Evolutionary conservation across 1,140 invertebrate genomes (phyloP).

Genomic region (Fragariocoptes setiger): DNA sequence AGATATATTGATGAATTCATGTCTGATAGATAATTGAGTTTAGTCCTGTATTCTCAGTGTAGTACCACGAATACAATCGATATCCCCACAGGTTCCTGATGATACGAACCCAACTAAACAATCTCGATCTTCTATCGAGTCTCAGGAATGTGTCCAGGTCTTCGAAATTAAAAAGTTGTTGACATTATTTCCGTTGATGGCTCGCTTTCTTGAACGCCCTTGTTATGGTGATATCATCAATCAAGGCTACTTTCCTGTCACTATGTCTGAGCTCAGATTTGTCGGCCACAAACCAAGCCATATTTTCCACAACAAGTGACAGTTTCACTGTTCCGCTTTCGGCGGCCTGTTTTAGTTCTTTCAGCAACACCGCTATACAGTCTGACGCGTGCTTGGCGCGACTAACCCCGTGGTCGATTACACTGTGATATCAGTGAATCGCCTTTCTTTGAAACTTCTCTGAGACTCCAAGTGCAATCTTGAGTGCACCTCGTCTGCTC

Average conservation of each 20-base stretch:
- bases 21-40: no score
- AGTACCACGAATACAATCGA: no score
- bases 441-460: constrained; percentile 34
- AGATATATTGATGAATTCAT: no score
- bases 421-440: constrained; percentile 27
- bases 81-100: no score
- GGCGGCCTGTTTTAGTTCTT: constrained; percentile 39
- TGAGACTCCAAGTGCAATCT: constrained; percentile 44
- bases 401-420: constrained; percentile 46
- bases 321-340: constrained; percentile 32
- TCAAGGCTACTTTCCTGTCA: constrained; percentile 14
- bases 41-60: no score
- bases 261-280: constrained; percentile 19
- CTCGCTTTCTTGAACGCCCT: constrained; percentile 37
- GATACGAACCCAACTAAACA: no score
- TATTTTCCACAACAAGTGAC: constrained; percentile 42
- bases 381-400: constrained; percentile 48
- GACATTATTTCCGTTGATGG: no score
- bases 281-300: constrained; percentile 45
- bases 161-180: no score
- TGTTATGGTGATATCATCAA: constrained; percentile 35
- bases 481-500: constrained; percentile 30
- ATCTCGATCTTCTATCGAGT: no score
- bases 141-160: no score
- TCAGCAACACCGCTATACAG: constrained; percentile 32